A percentile compares a stretch with the other conserved stretches of the same genome.
Evolutionary conservation across 2,797 vertebrate genomes (phyloP).

Genomic region (Eptatretus atami): DNA sequence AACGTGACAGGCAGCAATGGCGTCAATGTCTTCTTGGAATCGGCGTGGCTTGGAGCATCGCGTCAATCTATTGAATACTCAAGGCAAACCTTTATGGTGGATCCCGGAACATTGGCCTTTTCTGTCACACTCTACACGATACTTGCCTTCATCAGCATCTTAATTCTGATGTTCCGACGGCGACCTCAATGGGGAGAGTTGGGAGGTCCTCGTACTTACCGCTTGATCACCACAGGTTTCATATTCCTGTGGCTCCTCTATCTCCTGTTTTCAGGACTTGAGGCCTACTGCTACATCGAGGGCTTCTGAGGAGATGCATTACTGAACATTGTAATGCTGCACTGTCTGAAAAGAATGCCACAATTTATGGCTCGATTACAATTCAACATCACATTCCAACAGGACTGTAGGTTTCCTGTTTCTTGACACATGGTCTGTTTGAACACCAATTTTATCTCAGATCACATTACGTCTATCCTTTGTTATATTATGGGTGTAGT

Average conservation of each 20-base stretch:
- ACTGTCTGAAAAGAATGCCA: too few relatives aligned
- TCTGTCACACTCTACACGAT: conserved; percentile 42
- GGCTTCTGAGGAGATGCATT: conserved; percentile 19
- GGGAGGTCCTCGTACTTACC: conserved; percentile 30
- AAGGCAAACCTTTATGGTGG: conserved; percentile 22
- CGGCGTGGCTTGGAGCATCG: conserved; percentile 48
- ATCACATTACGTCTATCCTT: too few relatives aligned
- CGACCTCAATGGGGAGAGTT: conserved; percentile 27
- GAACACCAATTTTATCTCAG: not conserved
- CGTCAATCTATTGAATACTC: conserved; percentile 26
- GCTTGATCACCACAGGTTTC: conserved; percentile 28
- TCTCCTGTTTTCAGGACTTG: conserved; percentile 32
- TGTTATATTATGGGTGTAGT: too few relatives aligned
- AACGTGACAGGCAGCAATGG: conserved; percentile 51
- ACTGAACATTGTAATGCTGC: too few relatives aligned
- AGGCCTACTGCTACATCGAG: conserved; percentile 35
- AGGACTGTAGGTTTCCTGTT: too few relatives aligned
- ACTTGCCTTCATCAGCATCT: conserved; percentile 21
- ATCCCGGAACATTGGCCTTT: conserved; percentile 35
- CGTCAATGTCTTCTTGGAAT: conserved; percentile 44
- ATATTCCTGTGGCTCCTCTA: conserved; percentile 32
- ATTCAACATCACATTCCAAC: too few relatives aligned
- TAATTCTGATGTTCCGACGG: conserved; percentile 29
- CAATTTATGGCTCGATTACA: too few relatives aligned
- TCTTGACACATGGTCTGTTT: too few relatives aligned